Conservation (phyloP, 2,113 vertebrate genomes). For the Bungarus multicinctus region DNA sequence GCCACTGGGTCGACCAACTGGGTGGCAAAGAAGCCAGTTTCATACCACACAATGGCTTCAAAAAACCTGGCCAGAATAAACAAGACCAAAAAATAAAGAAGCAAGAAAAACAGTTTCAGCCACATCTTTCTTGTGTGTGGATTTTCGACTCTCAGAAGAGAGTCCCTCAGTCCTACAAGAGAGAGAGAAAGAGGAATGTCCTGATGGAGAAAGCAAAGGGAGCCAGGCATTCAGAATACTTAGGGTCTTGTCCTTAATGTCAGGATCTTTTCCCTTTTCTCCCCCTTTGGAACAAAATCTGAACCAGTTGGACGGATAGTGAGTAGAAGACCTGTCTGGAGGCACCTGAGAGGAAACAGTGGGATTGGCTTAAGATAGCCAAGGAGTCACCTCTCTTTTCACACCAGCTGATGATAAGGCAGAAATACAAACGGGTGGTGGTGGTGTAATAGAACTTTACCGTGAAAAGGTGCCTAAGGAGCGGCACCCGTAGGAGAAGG, state of each 20-base stretch:
- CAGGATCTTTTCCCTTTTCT: neutral
- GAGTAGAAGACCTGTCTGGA: neutral
- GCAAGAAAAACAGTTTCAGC: conserved; percentile 91
- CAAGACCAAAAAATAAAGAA: conserved; percentile 88
- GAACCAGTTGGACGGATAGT: neutral
- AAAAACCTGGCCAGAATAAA: conserved; percentile 91
- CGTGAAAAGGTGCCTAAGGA: neutral
- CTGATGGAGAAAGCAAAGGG: neutral
- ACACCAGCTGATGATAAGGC: neutral
- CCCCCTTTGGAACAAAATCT: neutral
- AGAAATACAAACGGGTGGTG: neutral
- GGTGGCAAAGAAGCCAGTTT: conserved; percentile 89
- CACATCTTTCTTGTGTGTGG: conserved; percentile 78
- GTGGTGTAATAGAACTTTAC: neutral
- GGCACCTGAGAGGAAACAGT: neutral
- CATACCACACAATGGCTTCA: conserved; percentile 94
- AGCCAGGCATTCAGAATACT: neutral
- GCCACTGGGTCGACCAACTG: conserved; percentile 94
- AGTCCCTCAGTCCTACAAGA: conserved; percentile 22
- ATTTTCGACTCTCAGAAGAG: conserved; percentile 5
- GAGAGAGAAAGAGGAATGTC: conserved; percentile 1
- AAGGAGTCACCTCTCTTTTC: neutral
- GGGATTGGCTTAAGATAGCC: neutral
- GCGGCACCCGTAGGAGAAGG: neutral
- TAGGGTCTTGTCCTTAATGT: neutral